Conservation (phyloP, 1,140 invertebrate species). For the Brachionus rotundiformis region DNA sequence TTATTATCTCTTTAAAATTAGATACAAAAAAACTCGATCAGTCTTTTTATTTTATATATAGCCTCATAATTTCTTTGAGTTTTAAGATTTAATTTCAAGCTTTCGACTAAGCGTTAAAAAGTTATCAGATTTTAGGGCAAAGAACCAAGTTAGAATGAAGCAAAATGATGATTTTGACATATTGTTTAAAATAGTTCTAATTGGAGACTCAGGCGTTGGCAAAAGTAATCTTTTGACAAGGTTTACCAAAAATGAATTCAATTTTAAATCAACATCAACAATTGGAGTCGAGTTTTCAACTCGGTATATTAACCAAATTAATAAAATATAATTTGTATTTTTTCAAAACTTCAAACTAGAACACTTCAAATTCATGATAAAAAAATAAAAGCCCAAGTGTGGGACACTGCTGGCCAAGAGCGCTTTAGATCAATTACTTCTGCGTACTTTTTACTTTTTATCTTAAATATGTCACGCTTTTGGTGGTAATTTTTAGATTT, state of each 20-base stretch:
- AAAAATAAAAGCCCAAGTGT: slow-evolving; percentile 80
- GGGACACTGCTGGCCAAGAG: slow-evolving; percentile 99
- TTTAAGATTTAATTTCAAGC: slow-evolving; percentile 6
- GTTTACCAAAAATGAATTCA: slow-evolving; percentile 99
- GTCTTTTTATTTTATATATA: background rate
- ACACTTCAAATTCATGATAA: slow-evolving; percentile 63
- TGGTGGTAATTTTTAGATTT: slow-evolving; percentile 54
- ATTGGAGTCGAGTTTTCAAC: slow-evolving; percentile 99
- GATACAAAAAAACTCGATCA: slow-evolving; percentile 11
- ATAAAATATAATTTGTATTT: no score
- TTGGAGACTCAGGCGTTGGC: slow-evolving; percentile 98
- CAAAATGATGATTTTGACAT: slow-evolving; percentile 9
- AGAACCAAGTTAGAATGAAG: slow-evolving; percentile 1
- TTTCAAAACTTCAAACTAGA: slow-evolving; percentile 65
- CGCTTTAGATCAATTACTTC: slow-evolving; percentile 90
- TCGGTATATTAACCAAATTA: background rate
- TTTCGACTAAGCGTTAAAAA: background rate
- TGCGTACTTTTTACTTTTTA: slow-evolving; percentile 81
- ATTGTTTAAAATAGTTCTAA: slow-evolving; percentile 83
- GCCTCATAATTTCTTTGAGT: background rate
- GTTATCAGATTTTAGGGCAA: background rate
- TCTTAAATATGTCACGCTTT: no score
- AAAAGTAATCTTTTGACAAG: slow-evolving; percentile 98
- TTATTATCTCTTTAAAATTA: slow-evolving; percentile 13
- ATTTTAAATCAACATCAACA: slow-evolving; percentile 98